Evolutionary conservation across 2,888 invertebrate species (phyloP).

Genomic region (Apotomis betuletana): DNA sequence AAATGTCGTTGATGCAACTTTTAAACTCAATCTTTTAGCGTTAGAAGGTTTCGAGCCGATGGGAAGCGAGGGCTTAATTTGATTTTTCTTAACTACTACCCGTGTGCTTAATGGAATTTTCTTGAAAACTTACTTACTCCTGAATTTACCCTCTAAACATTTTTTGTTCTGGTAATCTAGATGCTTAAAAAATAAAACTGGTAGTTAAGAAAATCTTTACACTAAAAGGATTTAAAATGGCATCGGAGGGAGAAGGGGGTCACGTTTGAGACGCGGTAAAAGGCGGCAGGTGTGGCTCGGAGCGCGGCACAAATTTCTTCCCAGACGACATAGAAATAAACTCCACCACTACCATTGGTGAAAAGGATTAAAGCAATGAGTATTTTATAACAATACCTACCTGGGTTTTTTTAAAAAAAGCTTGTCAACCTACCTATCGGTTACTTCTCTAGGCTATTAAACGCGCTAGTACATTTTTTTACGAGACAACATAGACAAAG

Average conservation of each 20-base stretch:
- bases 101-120: background rate
- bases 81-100: background rate
- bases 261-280: conserved; percentile 46
- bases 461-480: too few relatives aligned
- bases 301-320: conserved; percentile 56
- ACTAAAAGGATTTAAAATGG: conserved; percentile 30
- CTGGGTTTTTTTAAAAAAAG: too few relatives aligned
- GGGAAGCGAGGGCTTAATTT: conserved; percentile 2
- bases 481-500: too few relatives aligned
- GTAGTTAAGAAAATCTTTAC: conserved; percentile 27
- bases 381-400: too few relatives aligned
- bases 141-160: too few relatives aligned
- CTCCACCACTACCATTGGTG: conserved; percentile 49
- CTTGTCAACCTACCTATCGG: too few relatives aligned
- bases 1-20: conserved; percentile 35
- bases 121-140: background rate
- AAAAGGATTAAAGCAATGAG: background rate
- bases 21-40: conserved; percentile 32
- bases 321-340: conserved; percentile 53
- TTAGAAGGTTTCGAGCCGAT: conserved; percentile 16
- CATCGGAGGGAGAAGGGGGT: conserved; percentile 48
- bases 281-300: conserved; percentile 55
- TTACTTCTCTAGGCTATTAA: too few relatives aligned
- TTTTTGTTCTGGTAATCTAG: too few relatives aligned
- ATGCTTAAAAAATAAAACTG: conserved; percentile 15